These are phyloP conservation scores for Nebria brevicollis DNA, from an alignment of 2,888 invertebrate genomes.

Conservation along the genomic window DNA sequence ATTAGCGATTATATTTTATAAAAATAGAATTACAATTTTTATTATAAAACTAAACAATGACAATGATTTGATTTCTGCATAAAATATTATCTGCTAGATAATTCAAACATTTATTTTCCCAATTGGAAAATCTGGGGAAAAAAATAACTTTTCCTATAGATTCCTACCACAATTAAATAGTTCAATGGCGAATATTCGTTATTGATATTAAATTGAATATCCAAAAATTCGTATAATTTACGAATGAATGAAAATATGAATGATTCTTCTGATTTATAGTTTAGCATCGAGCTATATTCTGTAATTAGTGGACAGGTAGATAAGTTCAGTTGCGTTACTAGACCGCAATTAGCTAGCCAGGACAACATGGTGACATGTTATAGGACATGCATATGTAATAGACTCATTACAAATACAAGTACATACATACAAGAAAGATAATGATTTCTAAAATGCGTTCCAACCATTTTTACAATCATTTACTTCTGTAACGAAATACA, in stretches of 20 bases:
- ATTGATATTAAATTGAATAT: too few relatives aligned
- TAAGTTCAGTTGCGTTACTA: neutral
- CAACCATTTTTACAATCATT: neutral
- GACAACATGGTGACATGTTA: slow-evolving; percentile 17
- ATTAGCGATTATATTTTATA: too few relatives aligned
- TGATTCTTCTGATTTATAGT: neutral
- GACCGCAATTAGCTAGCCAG: neutral
- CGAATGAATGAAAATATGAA: neutral
- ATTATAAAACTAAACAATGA: too few relatives aligned
- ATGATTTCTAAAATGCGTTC: neutral
- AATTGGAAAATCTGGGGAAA: too few relatives aligned
- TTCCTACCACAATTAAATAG: too few relatives aligned
- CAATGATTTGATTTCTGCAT: too few relatives aligned
- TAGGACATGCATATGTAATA: neutral
- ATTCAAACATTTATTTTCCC: too few relatives aligned
- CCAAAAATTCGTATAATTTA: neutral
- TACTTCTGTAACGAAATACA: neutral
- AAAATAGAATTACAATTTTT: too few relatives aligned
- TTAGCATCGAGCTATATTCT: neutral
- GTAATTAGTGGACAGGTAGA: slow-evolving; percentile 31
- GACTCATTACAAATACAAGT: neutral
- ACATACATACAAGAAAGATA: neutral
- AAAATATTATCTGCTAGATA: too few relatives aligned
- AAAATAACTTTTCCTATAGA: too few relatives aligned
- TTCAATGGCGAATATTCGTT: too few relatives aligned